Base-by-base conservation (phyloP, 2,888 invertebrate species). In the Synanthedon tipuliformis region DNA sequence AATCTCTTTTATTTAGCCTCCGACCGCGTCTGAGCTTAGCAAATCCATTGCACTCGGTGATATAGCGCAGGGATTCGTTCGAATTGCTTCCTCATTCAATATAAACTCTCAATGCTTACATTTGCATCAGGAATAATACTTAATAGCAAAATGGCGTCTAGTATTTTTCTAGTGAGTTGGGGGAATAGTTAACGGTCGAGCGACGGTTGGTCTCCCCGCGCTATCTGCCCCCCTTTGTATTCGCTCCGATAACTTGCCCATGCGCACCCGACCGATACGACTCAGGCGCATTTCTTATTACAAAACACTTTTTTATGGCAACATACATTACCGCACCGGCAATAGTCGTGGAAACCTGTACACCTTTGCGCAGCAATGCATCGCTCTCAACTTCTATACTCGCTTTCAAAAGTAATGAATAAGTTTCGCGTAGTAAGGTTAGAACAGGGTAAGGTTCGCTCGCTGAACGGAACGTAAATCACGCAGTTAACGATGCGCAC, bases 181-280 rank as follows among this genome's bases (percentile, higher is more conserved):
- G 84, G 85, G 85, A 82, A 84, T 65, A 67, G 65, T 84, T 84
- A 87, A 86, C 86, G 86, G 86, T 86, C 86, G 86, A 81, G 75
- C 72, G 86, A 81, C 86, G 86, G 86, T 87, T 86, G 80, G 58
- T 77, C 67, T 80, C 83, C 84, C 85, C 85, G 83, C 85, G 85
- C 77, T 82, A 86, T 85, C 85, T 83, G 83, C 82, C 84, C 84
- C 83, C 86, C 82, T 83, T 85, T 79, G 83, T 86, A 83, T 85
- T 85, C 86, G 87, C 86, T 87, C 86, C 86, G 86, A 86, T 87
- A 87, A 87, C 83, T 84, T 83, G 86, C 84, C 78, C 81, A 79
- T 80, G 86, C 83, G 86, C 86, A 87, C 80, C 86, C 84, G 82
- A 86, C 76, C 86, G 85, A 78, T 78, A 77, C 86, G 78, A 78